Percentiles rank a stretch among this genome's conserved stretches.
Evolutionary conservation across 2,888 invertebrate genomes (phyloP).

Genomic region (Melinopterus prodromus): DNA sequence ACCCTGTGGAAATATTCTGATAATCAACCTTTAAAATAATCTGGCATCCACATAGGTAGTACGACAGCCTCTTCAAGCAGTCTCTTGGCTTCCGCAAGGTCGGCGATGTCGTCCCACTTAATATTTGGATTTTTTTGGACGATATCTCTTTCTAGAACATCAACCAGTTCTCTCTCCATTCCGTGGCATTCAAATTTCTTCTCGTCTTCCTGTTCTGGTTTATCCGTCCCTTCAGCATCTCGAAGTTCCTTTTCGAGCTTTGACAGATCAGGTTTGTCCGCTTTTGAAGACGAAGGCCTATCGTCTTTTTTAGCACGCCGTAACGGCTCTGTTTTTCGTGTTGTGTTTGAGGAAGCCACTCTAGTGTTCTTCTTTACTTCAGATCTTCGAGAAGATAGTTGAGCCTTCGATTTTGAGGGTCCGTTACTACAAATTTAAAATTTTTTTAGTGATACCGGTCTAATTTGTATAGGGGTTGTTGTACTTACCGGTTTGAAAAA

Average conservation of each 20-base stretch:
- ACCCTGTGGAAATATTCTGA: not conserved
- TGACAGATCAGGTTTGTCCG: conserved; percentile 56
- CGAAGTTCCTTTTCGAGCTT: conserved; percentile 62
- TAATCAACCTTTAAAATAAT: conserved; percentile 87
- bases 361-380: conserved; percentile 56
- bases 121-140: conserved; percentile 97
- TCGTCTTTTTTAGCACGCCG: conserved; percentile 53
- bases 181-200: conserved; percentile 84
- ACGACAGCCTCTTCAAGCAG: conserved; percentile 97
- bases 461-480: not conserved
- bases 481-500: conserved; percentile 39
- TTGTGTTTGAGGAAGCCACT: conserved; percentile 56
- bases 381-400: conserved; percentile 40
- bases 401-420: conserved; percentile 49
- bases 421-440: conserved; percentile 45
- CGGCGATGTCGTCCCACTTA: conserved; percentile 94
- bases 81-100: conserved; percentile 87
- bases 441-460: not conserved
- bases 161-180: conserved; percentile 90
- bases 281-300: conserved; percentile 56
- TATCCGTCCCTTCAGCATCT: conserved; percentile 74
- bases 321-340: conserved; percentile 50
- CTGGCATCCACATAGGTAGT: conserved; percentile 96
- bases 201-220: conserved; percentile 71
- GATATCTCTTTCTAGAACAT: conserved; percentile 90